Conservation (phyloP, 2,888 invertebrate species). For the Bellardia bayeri region DNA sequence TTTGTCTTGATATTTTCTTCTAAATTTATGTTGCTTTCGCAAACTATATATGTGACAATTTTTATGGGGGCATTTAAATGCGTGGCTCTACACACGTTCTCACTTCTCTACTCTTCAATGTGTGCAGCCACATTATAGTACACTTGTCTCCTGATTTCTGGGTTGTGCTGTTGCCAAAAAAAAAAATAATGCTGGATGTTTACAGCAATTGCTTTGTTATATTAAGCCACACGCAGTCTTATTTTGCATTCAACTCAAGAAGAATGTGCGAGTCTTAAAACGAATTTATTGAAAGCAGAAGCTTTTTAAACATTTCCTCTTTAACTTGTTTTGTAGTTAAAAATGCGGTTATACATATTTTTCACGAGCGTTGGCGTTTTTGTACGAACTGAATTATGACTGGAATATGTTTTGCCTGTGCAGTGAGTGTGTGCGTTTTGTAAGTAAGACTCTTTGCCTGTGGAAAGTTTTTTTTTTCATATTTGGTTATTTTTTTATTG, state of each 20-base stretch:
- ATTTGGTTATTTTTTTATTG: slow-evolving; percentile 4
- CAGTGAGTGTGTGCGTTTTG: background rate
- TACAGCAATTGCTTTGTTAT: background rate
- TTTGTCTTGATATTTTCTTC: slow-evolving; percentile 70
- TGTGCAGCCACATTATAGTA: background rate
- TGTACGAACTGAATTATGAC: slow-evolving; percentile 29
- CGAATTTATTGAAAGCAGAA: slow-evolving; percentile 49
- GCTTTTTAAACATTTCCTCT: slow-evolving; percentile 53
- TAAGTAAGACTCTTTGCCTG: slow-evolving; percentile 1
- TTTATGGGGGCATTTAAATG: slow-evolving; percentile 36
- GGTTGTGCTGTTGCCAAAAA: slow-evolving; percentile 45
- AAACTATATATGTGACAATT: slow-evolving; percentile 48
- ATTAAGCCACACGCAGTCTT: slow-evolving; percentile 55
- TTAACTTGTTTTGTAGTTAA: slow-evolving; percentile 26
- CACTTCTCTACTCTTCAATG: background rate
- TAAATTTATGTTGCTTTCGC: slow-evolving; percentile 53
- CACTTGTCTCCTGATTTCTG: slow-evolving; percentile 58
- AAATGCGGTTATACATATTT: slow-evolving; percentile 32
- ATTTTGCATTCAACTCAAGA: slow-evolving; percentile 47
- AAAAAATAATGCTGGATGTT: background rate
- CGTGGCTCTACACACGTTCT: background rate
- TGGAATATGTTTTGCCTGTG: slow-evolving; percentile 33
- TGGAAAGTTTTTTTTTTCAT: slow-evolving; percentile 28
- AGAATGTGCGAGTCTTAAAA: slow-evolving; percentile 16
- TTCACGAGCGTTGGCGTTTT: slow-evolving; percentile 57